These are phyloP conservation scores for Petrolisthes cinctipes DNA, from an alignment of 2,888 invertebrate species.

Conservation along the genomic window DNA sequence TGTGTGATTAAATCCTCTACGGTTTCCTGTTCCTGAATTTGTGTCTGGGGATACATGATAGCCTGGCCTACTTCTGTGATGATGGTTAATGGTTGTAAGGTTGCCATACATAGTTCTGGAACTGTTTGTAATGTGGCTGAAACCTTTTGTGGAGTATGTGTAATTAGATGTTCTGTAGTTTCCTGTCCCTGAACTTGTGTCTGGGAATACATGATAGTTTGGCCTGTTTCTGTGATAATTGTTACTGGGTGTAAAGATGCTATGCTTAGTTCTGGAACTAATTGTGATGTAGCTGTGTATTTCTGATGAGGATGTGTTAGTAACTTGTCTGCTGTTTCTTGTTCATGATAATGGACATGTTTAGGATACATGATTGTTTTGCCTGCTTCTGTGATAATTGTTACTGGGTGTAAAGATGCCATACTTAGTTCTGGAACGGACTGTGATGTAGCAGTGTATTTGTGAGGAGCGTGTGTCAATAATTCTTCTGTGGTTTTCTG, in stretches of 20 bases:
- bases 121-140: background rate
- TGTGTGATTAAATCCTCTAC: background rate
- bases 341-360: slow-evolving; percentile 5
- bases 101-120: slow-evolving; percentile 18
- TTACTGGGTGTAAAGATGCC: slow-evolving; percentile 20
- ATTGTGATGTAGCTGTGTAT: background rate
- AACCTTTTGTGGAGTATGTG: background rate
- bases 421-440: slow-evolving; percentile 24
- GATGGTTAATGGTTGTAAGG: slow-evolving; percentile 12
- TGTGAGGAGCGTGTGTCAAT: slow-evolving; percentile 5
- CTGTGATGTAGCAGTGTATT: slow-evolving; percentile 15
- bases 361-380: slow-evolving; percentile 7
- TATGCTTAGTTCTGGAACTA: slow-evolving; percentile 12
- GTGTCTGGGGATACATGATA: background rate
- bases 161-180: slow-evolving; percentile 1
- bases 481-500: slow-evolving; percentile 10
- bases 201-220: slow-evolving; percentile 21
- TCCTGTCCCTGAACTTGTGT: background rate
- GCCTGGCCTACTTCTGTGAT: slow-evolving; percentile 21
- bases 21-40: slow-evolving; percentile 9
- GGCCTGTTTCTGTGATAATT: slow-evolving; percentile 35
- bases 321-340: slow-evolving; percentile 17
- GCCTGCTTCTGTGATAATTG: slow-evolving; percentile 33
- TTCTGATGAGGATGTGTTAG: slow-evolving; percentile 7
- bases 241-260: slow-evolving; percentile 17